Evolutionary conservation across 2,888 invertebrate genomes (phyloP).

Genomic region (Oscheius sp.): DNA sequence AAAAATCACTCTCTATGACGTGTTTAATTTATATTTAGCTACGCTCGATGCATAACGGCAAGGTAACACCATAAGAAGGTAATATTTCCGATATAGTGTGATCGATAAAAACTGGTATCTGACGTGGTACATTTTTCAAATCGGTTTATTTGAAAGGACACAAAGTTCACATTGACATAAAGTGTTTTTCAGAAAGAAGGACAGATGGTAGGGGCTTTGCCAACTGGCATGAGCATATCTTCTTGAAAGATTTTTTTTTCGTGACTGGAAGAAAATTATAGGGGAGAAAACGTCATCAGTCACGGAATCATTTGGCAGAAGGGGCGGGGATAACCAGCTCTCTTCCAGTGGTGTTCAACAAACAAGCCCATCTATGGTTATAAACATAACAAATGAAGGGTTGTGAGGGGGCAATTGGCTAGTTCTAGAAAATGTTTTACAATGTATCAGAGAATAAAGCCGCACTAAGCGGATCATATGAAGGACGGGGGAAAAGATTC

Average conservation of each 20-base stretch:
- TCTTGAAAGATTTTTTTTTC: conserved; percentile 4
- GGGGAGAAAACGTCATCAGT: conserved; percentile 15
- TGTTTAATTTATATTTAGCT: too few species aligned
- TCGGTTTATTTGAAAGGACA: conserved; percentile 27
- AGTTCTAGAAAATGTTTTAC: conserved; percentile 7
- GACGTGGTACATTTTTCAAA: conserved; percentile 11
- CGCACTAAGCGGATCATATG: conserved; percentile 20
- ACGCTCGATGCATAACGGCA: too few species aligned
- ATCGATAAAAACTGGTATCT: too few species aligned
- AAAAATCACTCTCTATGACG: too few species aligned
- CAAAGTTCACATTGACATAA: conserved; percentile 10
- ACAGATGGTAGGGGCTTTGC: conserved; percentile 6
- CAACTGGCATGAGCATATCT: neutral
- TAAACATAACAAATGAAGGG: neutral
- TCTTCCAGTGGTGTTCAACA: neutral
- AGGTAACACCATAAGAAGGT: too few species aligned
- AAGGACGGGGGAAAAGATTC: conserved; percentile 24
- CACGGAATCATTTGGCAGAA: neutral
- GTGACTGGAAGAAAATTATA: conserved; percentile 6
- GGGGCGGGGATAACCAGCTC: neutral
- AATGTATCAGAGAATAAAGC: conserved; percentile 2
- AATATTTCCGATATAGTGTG: too few species aligned
- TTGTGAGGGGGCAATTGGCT: conserved; percentile 14
- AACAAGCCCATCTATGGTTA: conserved; percentile 14
- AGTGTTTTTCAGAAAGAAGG: neutral